phyloP scores from a whole-genome alignment of 2,888 invertebrate genomes.

The Dioctria rufipes region DNA sequence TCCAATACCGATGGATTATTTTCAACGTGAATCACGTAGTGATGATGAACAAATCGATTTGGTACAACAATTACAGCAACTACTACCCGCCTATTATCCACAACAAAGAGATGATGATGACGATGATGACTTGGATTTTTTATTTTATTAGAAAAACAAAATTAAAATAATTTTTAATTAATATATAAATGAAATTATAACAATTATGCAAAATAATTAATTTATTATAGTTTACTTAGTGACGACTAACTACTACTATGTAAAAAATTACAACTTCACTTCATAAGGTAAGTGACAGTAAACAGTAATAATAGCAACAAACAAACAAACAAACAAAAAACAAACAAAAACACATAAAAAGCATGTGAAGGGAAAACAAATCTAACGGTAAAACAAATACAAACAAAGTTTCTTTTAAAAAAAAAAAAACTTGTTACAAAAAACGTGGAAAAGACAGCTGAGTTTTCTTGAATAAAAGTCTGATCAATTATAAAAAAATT shows the following conservation, averaged over 20 bases:
- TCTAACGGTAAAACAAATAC: not conserved
- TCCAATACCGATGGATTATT: conserved; percentile 8
- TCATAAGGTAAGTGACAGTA: no score
- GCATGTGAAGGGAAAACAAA: not conserved
- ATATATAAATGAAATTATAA: conserved; percentile 10
- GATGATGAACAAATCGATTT: conserved; percentile 10
- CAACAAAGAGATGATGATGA: conserved; percentile 18
- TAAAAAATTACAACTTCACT: not conserved
- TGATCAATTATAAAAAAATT: not conserved
- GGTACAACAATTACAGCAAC: not conserved
- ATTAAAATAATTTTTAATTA: conserved; percentile 16
- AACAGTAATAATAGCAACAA: not conserved
- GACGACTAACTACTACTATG: not conserved
- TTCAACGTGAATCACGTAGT: conserved; percentile 31
- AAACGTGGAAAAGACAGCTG: conserved; percentile 29
- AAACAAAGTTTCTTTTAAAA: not conserved
- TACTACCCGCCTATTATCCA: conserved; percentile 2
- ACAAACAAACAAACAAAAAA: not conserved
- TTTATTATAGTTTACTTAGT: conserved; percentile 5
- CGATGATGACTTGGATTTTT: conserved; percentile 25
- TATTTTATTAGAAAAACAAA: conserved; percentile 25
- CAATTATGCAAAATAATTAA: conserved; percentile 1
- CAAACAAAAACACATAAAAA: not conserved
- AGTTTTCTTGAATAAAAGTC: conserved; percentile 23
- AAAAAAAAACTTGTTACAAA: conserved; percentile 8